These are phyloP conservation scores for Cliona cf. orientalis DNA, from an alignment of 37 sponge, comb jelly and placozoan species.

Conservation along the genomic window DNA sequence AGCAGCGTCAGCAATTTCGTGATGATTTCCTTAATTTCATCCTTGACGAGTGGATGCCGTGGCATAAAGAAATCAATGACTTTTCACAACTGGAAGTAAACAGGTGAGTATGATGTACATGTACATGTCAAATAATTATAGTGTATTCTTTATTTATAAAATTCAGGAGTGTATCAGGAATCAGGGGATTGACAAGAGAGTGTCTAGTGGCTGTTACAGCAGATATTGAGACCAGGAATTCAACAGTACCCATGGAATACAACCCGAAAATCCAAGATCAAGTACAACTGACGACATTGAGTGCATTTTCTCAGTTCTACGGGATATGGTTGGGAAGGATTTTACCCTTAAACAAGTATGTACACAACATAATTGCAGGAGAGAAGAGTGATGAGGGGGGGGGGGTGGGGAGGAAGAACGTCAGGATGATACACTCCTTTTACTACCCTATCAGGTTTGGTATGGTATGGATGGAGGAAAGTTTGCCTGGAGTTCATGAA, in stretches of 20 bases:
- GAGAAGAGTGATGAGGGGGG: too few relatives aligned
- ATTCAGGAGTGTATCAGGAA: not conserved
- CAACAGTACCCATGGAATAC: not conserved
- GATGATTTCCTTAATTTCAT: constrained; percentile 4
- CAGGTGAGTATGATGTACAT: not conserved
- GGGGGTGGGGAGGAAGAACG: too few relatives aligned
- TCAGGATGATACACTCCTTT: too few relatives aligned
- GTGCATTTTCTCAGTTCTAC: constrained; percentile 16
- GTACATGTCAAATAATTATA: not conserved
- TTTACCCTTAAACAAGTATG: constrained; percentile 29
- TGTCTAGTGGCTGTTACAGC: not conserved
- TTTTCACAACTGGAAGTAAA: constrained; percentile 16
- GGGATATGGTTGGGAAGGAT: constrained; percentile 24
- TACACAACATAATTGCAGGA: too few relatives aligned
- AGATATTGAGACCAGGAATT: not conserved
- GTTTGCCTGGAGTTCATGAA: not conserved
- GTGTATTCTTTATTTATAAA: not conserved
- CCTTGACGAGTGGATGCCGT: constrained; percentile 24
- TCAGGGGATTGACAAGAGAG: constrained; percentile 1
- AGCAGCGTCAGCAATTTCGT: not conserved
- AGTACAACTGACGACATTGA: constrained; percentile 58
- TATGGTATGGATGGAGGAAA: not conserved
- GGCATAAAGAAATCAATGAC: constrained; percentile 6
- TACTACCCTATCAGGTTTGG: too few relatives aligned
- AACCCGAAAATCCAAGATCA: constrained; percentile 36